Conservation (phyloP, 1,140 invertebrate species). For the Euborellia annulipes region DNA sequence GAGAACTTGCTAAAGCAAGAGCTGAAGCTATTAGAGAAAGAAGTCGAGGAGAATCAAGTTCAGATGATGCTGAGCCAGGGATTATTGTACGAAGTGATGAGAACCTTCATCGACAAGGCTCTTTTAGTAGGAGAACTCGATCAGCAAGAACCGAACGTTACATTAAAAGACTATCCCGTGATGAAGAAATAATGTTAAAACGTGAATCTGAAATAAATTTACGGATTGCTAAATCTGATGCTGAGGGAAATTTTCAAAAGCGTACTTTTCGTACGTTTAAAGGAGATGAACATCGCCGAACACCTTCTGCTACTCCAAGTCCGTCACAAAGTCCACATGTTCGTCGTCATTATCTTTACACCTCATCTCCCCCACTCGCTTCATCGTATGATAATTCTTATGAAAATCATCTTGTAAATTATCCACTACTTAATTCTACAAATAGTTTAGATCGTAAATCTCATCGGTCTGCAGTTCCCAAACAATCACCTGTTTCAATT, state of each 20-base stretch:
- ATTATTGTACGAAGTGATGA: constrained; percentile 19
- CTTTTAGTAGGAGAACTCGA: constrained; percentile 35
- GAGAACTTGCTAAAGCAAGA: constrained; percentile 41
- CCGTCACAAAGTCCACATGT: constrained; percentile 17
- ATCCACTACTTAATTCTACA: no score
- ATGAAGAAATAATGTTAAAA: constrained; percentile 36
- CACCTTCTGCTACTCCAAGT: constrained; percentile 19
- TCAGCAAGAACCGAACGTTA: constrained; percentile 62
- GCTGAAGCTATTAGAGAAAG: constrained; percentile 44
- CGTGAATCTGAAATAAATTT: constrained; percentile 32
- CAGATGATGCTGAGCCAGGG: constrained; percentile 46
- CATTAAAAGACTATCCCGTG: constrained; percentile 51
- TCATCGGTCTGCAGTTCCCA: no score
- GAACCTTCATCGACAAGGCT: constrained; percentile 31
- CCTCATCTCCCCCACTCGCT: no score
- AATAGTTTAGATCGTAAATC: no score
- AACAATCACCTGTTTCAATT: no score
- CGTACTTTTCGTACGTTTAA: no score
- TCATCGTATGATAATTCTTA: no score
- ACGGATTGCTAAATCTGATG: constrained; percentile 14
- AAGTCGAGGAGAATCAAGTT: constrained; percentile 44
- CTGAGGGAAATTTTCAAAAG: constrained; percentile 3
- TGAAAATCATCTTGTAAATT: no score
- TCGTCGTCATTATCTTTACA: constrained; percentile 1
- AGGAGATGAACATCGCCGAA: constrained; percentile 6